Evolutionary conservation across 1,140 invertebrate genomes (phyloP), one percentile per base, ranked within the genome.

Genomic region (Kradibia gibbosae): DNA sequence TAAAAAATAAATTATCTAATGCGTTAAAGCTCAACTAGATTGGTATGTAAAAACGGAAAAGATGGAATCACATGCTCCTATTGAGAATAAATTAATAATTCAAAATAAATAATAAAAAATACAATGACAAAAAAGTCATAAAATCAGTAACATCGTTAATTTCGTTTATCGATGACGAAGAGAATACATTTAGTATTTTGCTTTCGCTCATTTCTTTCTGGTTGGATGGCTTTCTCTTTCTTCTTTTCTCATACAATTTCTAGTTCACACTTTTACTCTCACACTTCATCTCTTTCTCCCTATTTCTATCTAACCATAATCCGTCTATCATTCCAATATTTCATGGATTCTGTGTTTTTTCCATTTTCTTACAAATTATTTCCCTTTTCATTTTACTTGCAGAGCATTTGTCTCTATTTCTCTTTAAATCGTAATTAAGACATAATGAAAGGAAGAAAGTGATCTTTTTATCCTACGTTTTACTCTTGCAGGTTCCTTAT

Each of bases 1-100:
- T 39, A 31, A 70, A 53, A 70, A 53, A 36, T 22, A 60, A 36
- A 39, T 42, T 75, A 75, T 36, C 22, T 22, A 22, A 60, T 34
- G 28, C 15, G n/a, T 53, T 75, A 48, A 25, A 75, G 57, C 75
- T 77, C 36, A 65, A 22, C 17, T 65, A 57, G 75, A 50, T 65
- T 77, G 75, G 60, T 42, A 25, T 42, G 20, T 48, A 36, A 77
- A 39, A 8, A 45, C 8, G 25, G 53, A 31, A 48, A 48, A 45
- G 34, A 25, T 15, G 0, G 3, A 65, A 48, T 1, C 25, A 34
- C 39, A 31, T 39, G 3, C 10, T 1, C 4, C 11, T n/a, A 75
- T 31, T 34, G 28, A 60, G n/a, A 28, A 42, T 8, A 65, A 77
- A 39, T 1, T 25, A 65, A 62, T 0, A n/a, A 62, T 31, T 25